Evolutionary conservation across 2,797 vertebrate species (phyloP).

Genomic region (Brachyalestes nurse): DNA sequence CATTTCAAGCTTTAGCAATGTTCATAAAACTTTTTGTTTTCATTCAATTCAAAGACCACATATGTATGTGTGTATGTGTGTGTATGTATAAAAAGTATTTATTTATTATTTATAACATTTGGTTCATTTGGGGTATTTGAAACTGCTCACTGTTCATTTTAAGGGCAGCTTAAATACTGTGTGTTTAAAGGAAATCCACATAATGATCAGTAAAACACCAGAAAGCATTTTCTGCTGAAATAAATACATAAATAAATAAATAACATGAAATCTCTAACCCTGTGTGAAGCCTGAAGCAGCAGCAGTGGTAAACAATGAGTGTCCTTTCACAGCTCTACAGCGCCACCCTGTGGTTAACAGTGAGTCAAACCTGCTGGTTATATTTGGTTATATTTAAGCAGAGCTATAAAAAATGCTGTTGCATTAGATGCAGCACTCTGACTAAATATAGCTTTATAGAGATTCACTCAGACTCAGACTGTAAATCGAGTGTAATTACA

Average conservation of each 20-base stretch:
- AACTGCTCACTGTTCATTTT: too few species aligned
- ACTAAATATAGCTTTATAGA: not conserved
- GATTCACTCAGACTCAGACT: not conserved
- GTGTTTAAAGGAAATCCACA: conserved; percentile 4
- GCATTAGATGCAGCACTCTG: not conserved
- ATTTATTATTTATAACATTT: too few species aligned
- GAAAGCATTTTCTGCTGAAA: not conserved
- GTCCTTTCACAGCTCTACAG: not conserved
- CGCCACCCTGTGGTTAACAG: conserved; percentile 1
- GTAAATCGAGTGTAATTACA: not conserved
- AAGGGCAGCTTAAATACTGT: not conserved
- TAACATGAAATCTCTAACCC: not conserved
- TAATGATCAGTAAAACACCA: not conserved
- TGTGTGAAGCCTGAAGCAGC: not conserved
- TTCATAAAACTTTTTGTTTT: too few species aligned
- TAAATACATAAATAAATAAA: not conserved
- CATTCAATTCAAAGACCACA: too few species aligned
- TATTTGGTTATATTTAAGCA: not conserved
- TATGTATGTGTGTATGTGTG: too few species aligned
- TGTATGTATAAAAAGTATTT: too few species aligned
- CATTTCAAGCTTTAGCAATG: too few species aligned
- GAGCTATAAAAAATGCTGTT: not conserved
- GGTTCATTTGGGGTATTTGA: too few species aligned
- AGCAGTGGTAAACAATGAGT: not conserved
- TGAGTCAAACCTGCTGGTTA: not conserved